Evolutionary conservation across 1,140 invertebrate species (phyloP).

Genomic region (Drosophila watanabei): DNA sequence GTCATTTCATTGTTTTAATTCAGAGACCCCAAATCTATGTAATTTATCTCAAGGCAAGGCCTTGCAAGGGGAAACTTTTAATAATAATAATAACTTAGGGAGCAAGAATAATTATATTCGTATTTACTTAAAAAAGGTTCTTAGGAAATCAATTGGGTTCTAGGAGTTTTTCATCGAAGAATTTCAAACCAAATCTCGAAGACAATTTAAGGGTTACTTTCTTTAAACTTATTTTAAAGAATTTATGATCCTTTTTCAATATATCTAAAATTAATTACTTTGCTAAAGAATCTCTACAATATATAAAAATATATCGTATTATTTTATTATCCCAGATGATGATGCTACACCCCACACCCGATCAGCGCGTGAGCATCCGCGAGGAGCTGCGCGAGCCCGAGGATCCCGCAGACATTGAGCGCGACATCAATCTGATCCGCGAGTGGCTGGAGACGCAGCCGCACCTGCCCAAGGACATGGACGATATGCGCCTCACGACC

Average conservation of each 20-base stretch:
- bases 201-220: no score
- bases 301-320: background rate
- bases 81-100: background rate
- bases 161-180: background rate
- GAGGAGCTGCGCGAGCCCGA: constrained; percentile 91
- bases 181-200: background rate
- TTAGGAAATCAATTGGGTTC: background rate
- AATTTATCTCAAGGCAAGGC: background rate
- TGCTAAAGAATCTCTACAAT: background rate
- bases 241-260: no score
- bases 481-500: constrained; percentile 90
- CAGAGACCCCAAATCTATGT: background rate
- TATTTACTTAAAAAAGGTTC: background rate
- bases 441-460: constrained; percentile 91
- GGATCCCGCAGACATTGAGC: constrained; percentile 87
- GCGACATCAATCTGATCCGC: constrained; percentile 89
- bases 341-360: constrained; percentile 90
- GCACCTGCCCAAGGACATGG: constrained; percentile 89
- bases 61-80: background rate
- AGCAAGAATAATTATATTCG: background rate
- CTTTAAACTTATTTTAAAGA: no score
- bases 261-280: background rate
- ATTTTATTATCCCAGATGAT: constrained; percentile 87
- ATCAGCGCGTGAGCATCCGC: constrained; percentile 91
- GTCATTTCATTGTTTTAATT: constrained; percentile 14